Evolutionary conservation across 1,140 invertebrate species (phyloP), one percentile per base, ranked within the genome.

Genomic region (Nylanderia fulva): DNA sequence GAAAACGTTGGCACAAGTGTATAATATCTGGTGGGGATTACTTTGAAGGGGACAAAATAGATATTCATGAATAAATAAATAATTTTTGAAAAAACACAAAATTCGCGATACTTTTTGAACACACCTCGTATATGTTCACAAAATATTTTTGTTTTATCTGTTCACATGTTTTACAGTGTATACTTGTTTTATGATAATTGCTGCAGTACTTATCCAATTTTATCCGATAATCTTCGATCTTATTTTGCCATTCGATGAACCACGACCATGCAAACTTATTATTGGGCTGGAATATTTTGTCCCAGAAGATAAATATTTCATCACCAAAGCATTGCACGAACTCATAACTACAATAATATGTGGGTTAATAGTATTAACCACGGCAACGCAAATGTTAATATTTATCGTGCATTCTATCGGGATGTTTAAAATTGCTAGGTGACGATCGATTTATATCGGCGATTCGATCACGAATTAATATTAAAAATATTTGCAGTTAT

Each of bases 381-480:
- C 56, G 1, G 36, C 15, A 4, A 83, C 29, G 27, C 68, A 74
- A 36, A 3, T 61, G 8, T n/a, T 83, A 9, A 36, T 60, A 48
- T 61, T 74, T 36, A 13, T 4, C 0, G 21, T 15, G 27, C 80
- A 83, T 74, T 36, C 48, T 18, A 39, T 45, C 5, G 80, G 80
- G 2, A 74, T 83, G 69, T 83, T 74, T 39, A 63, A 61, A 36
- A 63, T 83, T 13, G 42, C 80, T 45, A 61, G 63, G 69, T 83
- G 42, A 61, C 13, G 6, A 56, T 39, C 9, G 6, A 74, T 61
- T 60, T 33, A 21, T 36, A 48, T 45, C n/a, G 6, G 21, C 9
- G 1, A 56, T 5, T 48, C 8, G 54, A 76, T 76, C 60, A 18
- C 5, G 13, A 52, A 13, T 66, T 52, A 29, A 66, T 36, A 8